Conservation (phyloP, 2,113 vertebrate species). For the Gorsachius goisagi region DNA sequence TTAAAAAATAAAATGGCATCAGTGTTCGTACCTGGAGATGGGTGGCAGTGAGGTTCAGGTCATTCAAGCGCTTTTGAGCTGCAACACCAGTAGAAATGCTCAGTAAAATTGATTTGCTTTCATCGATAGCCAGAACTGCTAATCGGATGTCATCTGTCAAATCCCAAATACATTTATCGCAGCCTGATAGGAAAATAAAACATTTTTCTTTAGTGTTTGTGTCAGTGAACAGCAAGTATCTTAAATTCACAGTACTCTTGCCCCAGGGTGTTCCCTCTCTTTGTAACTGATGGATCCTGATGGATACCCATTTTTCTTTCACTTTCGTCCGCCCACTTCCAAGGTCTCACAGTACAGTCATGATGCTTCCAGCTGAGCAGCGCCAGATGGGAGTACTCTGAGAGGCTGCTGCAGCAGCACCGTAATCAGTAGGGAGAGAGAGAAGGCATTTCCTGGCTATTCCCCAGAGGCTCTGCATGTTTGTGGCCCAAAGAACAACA, state of each 20-base stretch:
- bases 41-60: constrained; percentile 85
- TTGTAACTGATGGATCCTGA: neutral
- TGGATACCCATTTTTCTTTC: neutral
- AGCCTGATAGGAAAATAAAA: constrained; percentile 75
- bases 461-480: neutral
- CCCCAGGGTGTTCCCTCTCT: neutral
- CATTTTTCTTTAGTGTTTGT: neutral
- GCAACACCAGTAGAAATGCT: constrained; percentile 92
- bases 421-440: neutral
- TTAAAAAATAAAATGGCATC: neutral
- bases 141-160: constrained; percentile 86
- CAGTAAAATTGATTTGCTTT: constrained; percentile 83
- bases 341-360: neutral
- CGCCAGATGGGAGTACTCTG: constrained; percentile 7
- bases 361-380: neutral
- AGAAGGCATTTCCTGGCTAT: constrained; percentile 33
- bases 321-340: neutral
- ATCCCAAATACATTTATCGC: constrained; percentile 94
- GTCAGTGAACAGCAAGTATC: neutral
- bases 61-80: constrained; percentile 85
- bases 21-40: constrained; percentile 77
- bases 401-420: neutral
- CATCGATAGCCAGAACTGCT: constrained; percentile 84
- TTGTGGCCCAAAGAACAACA: neutral
- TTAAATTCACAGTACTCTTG: neutral